Evolutionary conservation across 2,888 invertebrate genomes (phyloP).

Genomic region (Sabatieria punctata): DNA sequence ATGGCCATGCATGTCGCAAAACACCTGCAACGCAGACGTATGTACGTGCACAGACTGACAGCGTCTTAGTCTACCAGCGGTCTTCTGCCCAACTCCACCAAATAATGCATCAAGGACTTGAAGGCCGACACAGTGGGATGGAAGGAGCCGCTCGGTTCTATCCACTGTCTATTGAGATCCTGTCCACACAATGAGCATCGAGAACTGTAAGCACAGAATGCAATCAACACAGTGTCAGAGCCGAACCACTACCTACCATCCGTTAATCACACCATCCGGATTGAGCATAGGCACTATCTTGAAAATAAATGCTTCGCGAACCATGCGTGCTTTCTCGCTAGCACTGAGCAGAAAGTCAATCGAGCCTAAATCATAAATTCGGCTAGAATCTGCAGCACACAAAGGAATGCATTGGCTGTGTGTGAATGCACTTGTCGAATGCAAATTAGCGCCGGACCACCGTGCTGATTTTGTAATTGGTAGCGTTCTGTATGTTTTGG

Average conservation of each 20-base stretch:
- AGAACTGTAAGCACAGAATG: slow-evolving; percentile 51
- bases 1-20: slow-evolving; percentile 83
- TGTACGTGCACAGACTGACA: background rate
- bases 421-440: too few relatives aligned
- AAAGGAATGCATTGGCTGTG: too few relatives aligned
- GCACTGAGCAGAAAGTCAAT: slow-evolving; percentile 48
- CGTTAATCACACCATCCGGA: slow-evolving; percentile 69
- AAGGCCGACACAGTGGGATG: slow-evolving; percentile 88
- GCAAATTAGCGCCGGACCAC: too few relatives aligned
- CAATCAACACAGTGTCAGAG: background rate
- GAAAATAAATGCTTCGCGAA: slow-evolving; percentile 56
- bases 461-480: too few relatives aligned
- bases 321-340: slow-evolving; percentile 42
- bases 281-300: slow-evolving; percentile 76
- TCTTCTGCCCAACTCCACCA: too few relatives aligned
- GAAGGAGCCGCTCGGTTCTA: slow-evolving; percentile 71
- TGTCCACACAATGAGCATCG: slow-evolving; percentile 77
- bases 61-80: background rate
- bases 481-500: too few relatives aligned
- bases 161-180: slow-evolving; percentile 82
- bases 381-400: too few relatives aligned
- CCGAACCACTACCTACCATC: slow-evolving; percentile 46
- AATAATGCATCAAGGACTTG: too few relatives aligned
- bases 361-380: slow-evolving; percentile 40
- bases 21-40: too few relatives aligned